Conservation (phyloP, 2,113 vertebrate species). For the Hydrochoerus hydrochaeris region DNA sequence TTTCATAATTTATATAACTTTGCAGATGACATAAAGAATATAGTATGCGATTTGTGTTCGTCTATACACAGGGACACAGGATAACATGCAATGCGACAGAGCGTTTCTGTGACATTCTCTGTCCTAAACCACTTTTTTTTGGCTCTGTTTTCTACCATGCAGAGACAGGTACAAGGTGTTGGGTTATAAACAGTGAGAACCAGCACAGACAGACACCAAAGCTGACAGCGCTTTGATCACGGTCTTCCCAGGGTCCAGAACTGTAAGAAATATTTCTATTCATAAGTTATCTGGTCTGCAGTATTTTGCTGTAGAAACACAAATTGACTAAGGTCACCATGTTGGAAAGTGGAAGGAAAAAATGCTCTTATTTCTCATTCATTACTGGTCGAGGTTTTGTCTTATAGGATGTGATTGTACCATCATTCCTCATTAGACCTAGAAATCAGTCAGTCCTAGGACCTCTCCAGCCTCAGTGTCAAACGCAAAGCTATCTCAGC, state of each 20-base stretch:
- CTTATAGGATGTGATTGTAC: background rate
- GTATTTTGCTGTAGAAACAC: background rate
- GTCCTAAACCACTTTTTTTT: background rate
- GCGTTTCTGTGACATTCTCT: background rate
- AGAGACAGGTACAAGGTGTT: background rate
- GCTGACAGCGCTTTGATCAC: background rate
- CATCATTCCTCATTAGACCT: background rate
- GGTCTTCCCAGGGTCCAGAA: background rate
- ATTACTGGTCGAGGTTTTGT: background rate
- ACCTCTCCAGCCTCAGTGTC: background rate
- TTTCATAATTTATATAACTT: background rate
- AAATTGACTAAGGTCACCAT: background rate
- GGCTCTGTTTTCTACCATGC: background rate
- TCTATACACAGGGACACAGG: background rate
- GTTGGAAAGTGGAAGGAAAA: background rate
- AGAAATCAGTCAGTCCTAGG: background rate
- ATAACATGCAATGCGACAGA: background rate
- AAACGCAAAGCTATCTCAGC: background rate
- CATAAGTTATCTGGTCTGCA: background rate
- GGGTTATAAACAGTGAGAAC: background rate
- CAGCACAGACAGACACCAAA: no score
- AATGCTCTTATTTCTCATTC: background rate
- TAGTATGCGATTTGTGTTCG: background rate
- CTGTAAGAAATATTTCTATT: background rate
- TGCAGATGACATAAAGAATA: background rate